Evolutionary conservation across 2,797 vertebrate genomes (phyloP), one percentile per base, ranked within the genome.

Genomic region (Crypturellus tataupa): DNA sequence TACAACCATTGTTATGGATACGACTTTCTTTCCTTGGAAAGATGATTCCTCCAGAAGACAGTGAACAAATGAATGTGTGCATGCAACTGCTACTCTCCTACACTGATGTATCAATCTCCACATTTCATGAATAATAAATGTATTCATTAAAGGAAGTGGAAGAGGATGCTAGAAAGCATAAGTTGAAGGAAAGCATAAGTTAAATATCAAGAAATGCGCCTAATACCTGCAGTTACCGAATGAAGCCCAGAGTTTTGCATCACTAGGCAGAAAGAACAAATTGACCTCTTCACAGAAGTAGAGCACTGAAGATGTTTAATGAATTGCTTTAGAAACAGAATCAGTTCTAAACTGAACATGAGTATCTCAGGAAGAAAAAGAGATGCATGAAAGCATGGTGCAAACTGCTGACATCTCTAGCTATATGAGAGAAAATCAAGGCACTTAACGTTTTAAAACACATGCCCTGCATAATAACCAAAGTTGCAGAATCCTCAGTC

Each of bases 291-390:
- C 94, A 91, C 80, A 94, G 89, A 94, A 96, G 91, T 42, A 12
- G 53, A 9, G 12, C 56, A 12, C 89, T 80, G 87, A 93, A 93
- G 87, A 88, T 75, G 64, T 91, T 96, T 96, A 95, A 97, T 96
- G 93, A 96, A 96, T 94, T 94, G 87, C 92, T 96, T 97, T 75
- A 89, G 89, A 94, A 88, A 88, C 89, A 80, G 91, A 94, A 94
- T 90, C 91, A 64, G 82, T 95, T 94, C 83, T 93, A 71, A 93
- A 87, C 83, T 70, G 62, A 96, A 85, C 78, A 84, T 78, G 88
- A 89, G 89, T 94, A 87, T 93, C 49, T 79, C 75, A 58, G 87
- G 20, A 62, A 94, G 70, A 72, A 64, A 88, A 83, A 83, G 89
- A 91, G 77, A 55, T 80, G 73, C 64, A 90, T 92, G 94, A 96